Conservation (phyloP, 2,113 vertebrate species). For the Cottus gobio region DNA sequence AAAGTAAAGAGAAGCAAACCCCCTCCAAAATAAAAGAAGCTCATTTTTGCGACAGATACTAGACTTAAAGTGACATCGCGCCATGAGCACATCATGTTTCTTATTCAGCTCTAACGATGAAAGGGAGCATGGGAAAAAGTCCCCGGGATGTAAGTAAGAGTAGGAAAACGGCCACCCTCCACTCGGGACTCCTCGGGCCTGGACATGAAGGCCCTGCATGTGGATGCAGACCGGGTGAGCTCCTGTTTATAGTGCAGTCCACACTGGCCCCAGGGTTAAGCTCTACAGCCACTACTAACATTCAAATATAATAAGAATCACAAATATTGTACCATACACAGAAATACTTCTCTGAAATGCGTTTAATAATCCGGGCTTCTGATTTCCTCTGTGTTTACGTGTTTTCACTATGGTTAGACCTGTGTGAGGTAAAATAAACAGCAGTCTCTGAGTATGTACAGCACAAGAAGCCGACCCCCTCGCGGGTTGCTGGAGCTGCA, state of each 20-base stretch:
- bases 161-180: constrained; percentile 22
- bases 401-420: constrained; percentile 60
- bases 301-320: constrained; percentile 75
- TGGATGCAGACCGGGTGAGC: constrained; percentile 47
- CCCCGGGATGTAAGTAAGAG: constrained; percentile 40
- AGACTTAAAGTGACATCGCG: constrained; percentile 45
- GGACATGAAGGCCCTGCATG: constrained; percentile 44
- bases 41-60: constrained; percentile 34
- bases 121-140: constrained; percentile 35
- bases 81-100: constrained; percentile 47
- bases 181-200: constrained; percentile 37
- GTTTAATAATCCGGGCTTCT: constrained; percentile 47
- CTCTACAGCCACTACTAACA: constrained; percentile 68
- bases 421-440: constrained; percentile 76
- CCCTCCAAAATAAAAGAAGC: constrained; percentile 10
- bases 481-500: constrained; percentile 54
- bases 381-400: constrained; percentile 43
- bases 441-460: constrained; percentile 75
- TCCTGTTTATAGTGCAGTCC: constrained; percentile 58
- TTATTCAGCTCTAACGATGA: constrained; percentile 46
- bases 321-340: constrained; percentile 66
- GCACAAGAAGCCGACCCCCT: constrained; percentile 54
- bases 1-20: constrained; percentile 37
- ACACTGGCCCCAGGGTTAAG: constrained; percentile 54
- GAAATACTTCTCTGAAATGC: constrained; percentile 62